Evolutionary conservation across 2,888 invertebrate genomes (phyloP).

Genomic region (Dolomedes plantarius): DNA sequence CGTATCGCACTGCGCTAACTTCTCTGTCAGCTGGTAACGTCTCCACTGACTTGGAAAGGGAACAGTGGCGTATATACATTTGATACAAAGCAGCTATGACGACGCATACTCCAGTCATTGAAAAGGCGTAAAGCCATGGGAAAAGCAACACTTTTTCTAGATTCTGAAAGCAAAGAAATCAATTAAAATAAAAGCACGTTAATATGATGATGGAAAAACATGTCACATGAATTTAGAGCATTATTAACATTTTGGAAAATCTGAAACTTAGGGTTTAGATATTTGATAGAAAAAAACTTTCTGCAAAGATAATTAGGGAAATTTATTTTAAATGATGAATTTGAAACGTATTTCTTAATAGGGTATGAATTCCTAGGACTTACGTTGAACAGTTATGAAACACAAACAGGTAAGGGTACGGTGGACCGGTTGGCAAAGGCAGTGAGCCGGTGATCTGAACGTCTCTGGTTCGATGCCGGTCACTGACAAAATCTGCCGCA

Average conservation of each 20-base stretch:
- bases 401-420: no score
- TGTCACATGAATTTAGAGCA: background rate
- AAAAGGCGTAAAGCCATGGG: slow-evolving; percentile 74
- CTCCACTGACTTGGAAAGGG: slow-evolving; percentile 52
- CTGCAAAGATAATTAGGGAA: no score
- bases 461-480: no score
- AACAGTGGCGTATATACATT: slow-evolving; percentile 53
- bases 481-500: no score
- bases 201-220: background rate
- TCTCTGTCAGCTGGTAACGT: slow-evolving; percentile 56
- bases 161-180: slow-evolving; percentile 61
- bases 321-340: no score
- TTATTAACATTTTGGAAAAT: background rate
- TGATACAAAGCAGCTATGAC: slow-evolving; percentile 71
- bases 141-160: slow-evolving; percentile 73
- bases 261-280: no score
- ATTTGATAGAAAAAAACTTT: no score
- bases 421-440: no score
- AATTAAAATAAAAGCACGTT: background rate
- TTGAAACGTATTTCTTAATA: no score
- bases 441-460: no score
- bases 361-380: no score
- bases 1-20: slow-evolving; percentile 53
- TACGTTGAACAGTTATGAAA: no score
- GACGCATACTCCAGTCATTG: slow-evolving; percentile 73